A percentile compares a stretch with the other conserved stretches of the same genome.
Conservation (phyloP, 1,140 invertebrate genomes). For the Eumeta japonica region DNA sequence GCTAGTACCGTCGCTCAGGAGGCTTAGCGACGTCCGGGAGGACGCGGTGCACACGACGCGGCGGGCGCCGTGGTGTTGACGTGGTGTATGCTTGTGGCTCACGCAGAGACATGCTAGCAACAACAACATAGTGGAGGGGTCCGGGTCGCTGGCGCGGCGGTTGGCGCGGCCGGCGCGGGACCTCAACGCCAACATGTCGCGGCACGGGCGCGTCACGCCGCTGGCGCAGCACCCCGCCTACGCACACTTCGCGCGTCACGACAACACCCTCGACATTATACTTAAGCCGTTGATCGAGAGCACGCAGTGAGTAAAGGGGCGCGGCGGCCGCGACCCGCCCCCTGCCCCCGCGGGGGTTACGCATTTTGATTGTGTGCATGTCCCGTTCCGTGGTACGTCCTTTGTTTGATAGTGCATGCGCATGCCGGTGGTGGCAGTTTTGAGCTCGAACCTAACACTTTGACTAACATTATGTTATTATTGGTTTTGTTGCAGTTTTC, state of each 20-base stretch:
- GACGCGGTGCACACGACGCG: too few relatives aligned
- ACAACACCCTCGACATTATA: slow-evolving; percentile 58
- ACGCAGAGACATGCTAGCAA: slow-evolving; percentile 59
- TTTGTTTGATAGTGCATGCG: slow-evolving; percentile 29
- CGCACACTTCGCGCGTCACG: slow-evolving; percentile 28
- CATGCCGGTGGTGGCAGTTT: slow-evolving; percentile 12
- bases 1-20: too few relatives aligned
- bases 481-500: slow-evolving; percentile 5
- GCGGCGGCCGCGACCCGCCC: slow-evolving; percentile 16
- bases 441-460: background rate
- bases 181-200: slow-evolving; percentile 50
- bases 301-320: slow-evolving; percentile 56
- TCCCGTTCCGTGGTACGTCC: slow-evolving; percentile 17
- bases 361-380: background rate
- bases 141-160: slow-evolving; percentile 47
- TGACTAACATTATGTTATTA: slow-evolving; percentile 15
- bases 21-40: too few relatives aligned
- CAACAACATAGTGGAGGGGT: slow-evolving; percentile 57
- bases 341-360: slow-evolving; percentile 6
- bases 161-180: slow-evolving; percentile 42
- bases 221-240: slow-evolving; percentile 13
- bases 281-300: slow-evolving; percentile 58
- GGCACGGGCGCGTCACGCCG: slow-evolving; percentile 33
- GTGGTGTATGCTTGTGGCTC: slow-evolving; percentile 38
- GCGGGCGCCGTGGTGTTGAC: slow-evolving; percentile 30